Evolutionary conservation across 2,113 vertebrate species (phyloP), one percentile per base, ranked within the genome.

Genomic region (Planiliza haematocheilus): DNA sequence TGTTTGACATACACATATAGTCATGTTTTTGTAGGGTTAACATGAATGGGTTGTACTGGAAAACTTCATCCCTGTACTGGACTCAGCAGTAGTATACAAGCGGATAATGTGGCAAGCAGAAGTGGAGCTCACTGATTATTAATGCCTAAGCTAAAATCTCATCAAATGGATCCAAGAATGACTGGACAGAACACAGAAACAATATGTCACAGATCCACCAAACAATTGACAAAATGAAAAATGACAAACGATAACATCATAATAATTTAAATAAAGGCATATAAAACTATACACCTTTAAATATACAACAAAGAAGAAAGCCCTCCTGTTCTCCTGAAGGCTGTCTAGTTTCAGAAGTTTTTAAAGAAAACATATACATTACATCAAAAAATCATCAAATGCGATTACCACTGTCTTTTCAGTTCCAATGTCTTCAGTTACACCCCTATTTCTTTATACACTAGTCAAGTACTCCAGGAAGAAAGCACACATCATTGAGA

Each of bases 231-330:
- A 79, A 62, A 61, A 73, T 69, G 59, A 51, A 77, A 80, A 80
- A 69, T 78, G 36, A 88, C 68, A 85, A 65, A 82, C 78, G 59
- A 83, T 6, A 41, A 62, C 78, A 30, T 62, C 80, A 81, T 77
- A 91, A 93, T 93, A 93, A 93, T 68, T 93, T 93, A 93, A 92
- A 90, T 72, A 81, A 79, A 87, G 80, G 70, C 66, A 46, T 74
- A 57, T 57, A 49, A 70, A 75, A 82, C 72, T 68, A 75, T 46
- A 80, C 14, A 34, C 82, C 70, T 87, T 89, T 74, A 81, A 81
- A 86, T 83, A 83, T 68, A 89, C 83, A 81, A 85, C 85, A 87
- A 66, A 53, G 43, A 60, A 75, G 82, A 62, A 73, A 74, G 66
- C n/a, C 8, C 78, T 77, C 60, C 53, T 58, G 59, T 80, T 76